Base-by-base conservation (phyloP, 2,888 invertebrate genomes). In the Cybosia mesomella region DNA sequence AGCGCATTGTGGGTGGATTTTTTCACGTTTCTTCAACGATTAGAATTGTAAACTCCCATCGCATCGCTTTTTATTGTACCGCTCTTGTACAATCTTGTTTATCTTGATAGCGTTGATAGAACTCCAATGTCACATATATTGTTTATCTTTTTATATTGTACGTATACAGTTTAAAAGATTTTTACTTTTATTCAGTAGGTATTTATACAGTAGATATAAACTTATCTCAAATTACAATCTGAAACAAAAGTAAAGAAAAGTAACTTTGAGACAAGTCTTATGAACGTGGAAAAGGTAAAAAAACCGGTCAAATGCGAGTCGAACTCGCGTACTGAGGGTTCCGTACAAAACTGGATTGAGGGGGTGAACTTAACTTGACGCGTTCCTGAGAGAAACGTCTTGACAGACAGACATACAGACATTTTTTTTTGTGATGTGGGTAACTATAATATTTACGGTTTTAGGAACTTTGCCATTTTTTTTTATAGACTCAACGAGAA, bases 1-100 rank as follows among this genome's bases (percentile, higher is more conserved):
- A 92, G 93, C 91, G 93, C 89, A 84, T 76, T 83, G 89, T 92
- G 92, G 93, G 93, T 90, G 93, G 88, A 92, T 91, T 92, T 91
- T 92, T 93, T 93, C 92, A 93, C 93, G 94, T 92, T 93, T 92
- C 90, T 87, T 84, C 70, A 60, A 83, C 91, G 91, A 92, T 92
- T 92, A 92, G 91, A 74, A 77, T 88, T 86, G 86, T 85, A 84
- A 85, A 90, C 89, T 90, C 89, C 87, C 89, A 89, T 89, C 82
- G 81, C 80, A 83, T 79, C 80, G 74, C 76, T 83, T 85, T 90
- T 89, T 91, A 88, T 89, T 87, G 85, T 89, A 85, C 86, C 84
- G 82, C 85, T 82, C 66, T 73, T 75, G 72, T 32, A 10, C 28
- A 58, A 58, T 58, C 36, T 55, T 54, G 54, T 57, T 24, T 28